These are phyloP conservation scores for Clepsis dumicolana DNA, from an alignment of 2,888 invertebrate species.

Conservation along the genomic window DNA sequence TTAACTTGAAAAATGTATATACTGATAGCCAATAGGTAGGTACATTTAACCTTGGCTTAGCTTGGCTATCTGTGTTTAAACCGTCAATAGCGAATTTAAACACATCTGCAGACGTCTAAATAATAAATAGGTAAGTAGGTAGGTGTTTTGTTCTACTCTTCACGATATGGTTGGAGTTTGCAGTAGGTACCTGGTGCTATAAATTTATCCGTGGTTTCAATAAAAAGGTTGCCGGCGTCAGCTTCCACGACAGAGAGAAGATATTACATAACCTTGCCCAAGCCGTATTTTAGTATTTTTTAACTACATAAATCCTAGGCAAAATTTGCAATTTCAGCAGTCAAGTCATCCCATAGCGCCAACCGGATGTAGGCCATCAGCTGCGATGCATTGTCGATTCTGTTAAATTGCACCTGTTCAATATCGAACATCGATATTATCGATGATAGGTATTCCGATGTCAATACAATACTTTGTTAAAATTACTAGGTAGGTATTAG, in stretches of 20 bases:
- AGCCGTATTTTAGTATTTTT: not conserved
- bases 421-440: slow-evolving; percentile 25
- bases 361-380: not conserved
- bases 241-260: not conserved
- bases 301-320: not conserved
- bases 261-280: not conserved
- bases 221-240: not conserved
- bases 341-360: not conserved
- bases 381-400: not conserved
- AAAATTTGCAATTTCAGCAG: not conserved
- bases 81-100: too few relatives aligned
- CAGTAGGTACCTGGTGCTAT: not conserved
- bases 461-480: slow-evolving; percentile 10
- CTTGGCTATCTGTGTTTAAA: not conserved
- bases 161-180: not conserved
- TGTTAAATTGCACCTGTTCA: not conserved
- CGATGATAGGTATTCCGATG: not conserved
- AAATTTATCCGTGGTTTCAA: not conserved
- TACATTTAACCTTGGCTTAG: not conserved
- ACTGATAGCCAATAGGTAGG: not conserved
- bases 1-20: too few relatives aligned
- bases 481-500: too few relatives aligned
- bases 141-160: not conserved
- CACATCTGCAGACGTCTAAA: too few relatives aligned
- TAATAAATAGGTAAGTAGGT: not conserved